Base-by-base conservation (phyloP, 2,113 vertebrate species). In the Menura novaehollandiae region DNA sequence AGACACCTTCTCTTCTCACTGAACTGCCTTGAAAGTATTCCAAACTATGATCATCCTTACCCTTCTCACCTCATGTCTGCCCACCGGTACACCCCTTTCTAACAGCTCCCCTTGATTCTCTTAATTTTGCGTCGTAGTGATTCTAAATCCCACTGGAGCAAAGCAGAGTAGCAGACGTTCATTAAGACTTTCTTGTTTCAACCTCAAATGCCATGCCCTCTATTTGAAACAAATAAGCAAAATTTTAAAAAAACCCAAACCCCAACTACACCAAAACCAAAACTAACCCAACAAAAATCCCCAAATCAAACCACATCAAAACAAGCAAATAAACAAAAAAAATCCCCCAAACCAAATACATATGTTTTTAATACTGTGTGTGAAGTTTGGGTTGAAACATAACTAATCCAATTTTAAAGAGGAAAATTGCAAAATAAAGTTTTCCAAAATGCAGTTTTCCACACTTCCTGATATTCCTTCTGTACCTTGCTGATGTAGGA, bases 261-360 rank as follows among this genome's bases (percentile, higher is more conserved):
- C 13, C 15, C 22, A 68, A 14, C 26, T 30, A 11, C 13, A 35
- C 13, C 2, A 30, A 53, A 67, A 16, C 22, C 12, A 64, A 63
- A 59, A 13, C 7, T 16, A 75, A 30, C 11, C 30, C 39, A 46
- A 8, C 22, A 60, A 80, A 67, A 49, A 22, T 1, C 20, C 27
- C 51, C 39, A 55, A 66, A 53, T 1, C 4, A 51, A 74, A n/a
- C 6, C 22, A 69, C 68, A 77, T 33, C 21, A 49, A 69, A 46
- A 5, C 7, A 39, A n/a, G 16, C 1, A 62, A 27, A 18, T 5
- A 75, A 68, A 47, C 33, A 51, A 41, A 12, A 59, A 44, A 17
- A 60, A 33, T 1, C 4, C 3, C 21, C 17, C 13, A 22, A 46
- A 19, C 8, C 21, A 8, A 24, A 44, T 10, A 17, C 1, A 4